Evolutionary conservation across 92 coral and sea anemone genomes (phyloP).

Genomic region (Epizoanthus illoricatus): DNA sequence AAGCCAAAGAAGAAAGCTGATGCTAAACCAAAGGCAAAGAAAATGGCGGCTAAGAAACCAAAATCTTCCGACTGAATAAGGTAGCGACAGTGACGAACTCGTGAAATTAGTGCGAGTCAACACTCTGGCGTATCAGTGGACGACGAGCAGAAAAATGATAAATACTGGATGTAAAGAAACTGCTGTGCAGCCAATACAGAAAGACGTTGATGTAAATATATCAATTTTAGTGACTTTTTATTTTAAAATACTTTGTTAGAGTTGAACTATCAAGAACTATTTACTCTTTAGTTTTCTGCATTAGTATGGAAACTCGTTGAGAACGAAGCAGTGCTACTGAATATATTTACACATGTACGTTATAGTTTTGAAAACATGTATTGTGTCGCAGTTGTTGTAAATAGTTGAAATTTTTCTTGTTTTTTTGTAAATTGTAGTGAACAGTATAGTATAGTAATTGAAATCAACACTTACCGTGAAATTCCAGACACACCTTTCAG

Average conservation of each 20-base stretch:
- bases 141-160: too few relatives aligned
- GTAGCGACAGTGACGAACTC: too few relatives aligned
- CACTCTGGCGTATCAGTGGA: too few relatives aligned
- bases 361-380: slow-evolving; percentile 7
- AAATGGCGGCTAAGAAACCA: slow-evolving; percentile 33
- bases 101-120: too few relatives aligned
- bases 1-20: slow-evolving; percentile 74
- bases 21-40: slow-evolving; percentile 64
- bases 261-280: too few relatives aligned
- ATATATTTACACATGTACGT: not conserved
- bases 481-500: not conserved
- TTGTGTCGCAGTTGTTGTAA: slow-evolving; percentile 2
- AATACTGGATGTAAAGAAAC: too few relatives aligned
- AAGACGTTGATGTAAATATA: too few relatives aligned
- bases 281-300: too few relatives aligned
- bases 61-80: slow-evolving; percentile 17
- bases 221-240: too few relatives aligned
- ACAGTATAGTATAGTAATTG: slow-evolving; percentile 8
- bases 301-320: too few relatives aligned
- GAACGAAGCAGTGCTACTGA: not conserved
- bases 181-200: too few relatives aligned
- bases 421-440: slow-evolving; percentile 8
- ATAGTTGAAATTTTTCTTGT: slow-evolving; percentile 20
- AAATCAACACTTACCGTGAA: not conserved
- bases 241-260: too few relatives aligned